Evolutionary conservation across 2,113 vertebrate species (phyloP), one percentile per base, ranked within the genome.

Genomic region (Alaudala cheleensis): DNA sequence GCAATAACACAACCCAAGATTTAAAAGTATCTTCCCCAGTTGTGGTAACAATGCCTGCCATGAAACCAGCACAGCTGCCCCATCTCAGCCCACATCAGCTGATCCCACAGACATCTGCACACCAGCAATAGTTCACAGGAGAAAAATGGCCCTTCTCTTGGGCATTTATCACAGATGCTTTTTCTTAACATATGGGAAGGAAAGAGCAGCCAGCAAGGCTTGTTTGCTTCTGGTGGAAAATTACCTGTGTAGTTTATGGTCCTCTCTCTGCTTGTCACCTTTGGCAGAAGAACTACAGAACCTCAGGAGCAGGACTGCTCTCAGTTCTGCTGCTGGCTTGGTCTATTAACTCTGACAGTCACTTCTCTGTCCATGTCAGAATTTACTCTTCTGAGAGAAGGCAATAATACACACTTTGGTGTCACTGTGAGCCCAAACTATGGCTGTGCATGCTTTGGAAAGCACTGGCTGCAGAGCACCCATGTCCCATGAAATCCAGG

Each of bases 171-270:
- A 96, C 11, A 6, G 65, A 39, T 88, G 66, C 79, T 95, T 95
- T 95, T 83, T 56, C 90, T 95, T 67, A 84, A 54, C 79, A 92
- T 64, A 92, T 53, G 86, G 85, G 80, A 94, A 90, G 65, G 69
- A 80, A 92, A 81, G 71, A 88, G 76, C 57, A 94, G 93, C 82
- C 94, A 96, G 83, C 3, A 0, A 90, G 28, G 61, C 69, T 74
- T 83, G 64, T 90, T 93, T 73, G 82, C 90, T 90, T 92, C 88
- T 81, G 65, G 64, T 92, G 82, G 93, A 94, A 94, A 95, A 93
- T 90, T 88, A 90, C 86, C 28, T 1, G 0, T 0, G 0, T 42
- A 67, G 80, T 90, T 96, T 94, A 93, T 88, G 76, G 82, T 88
- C 67, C 76, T 86, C 61, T 81, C 76, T 86, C 85, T 2, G 29